Percentiles rank a stretch among this genome's conserved stretches.
These are phyloP conservation scores for Parambassis ranga DNA, from an alignment of 2,797 vertebrate genomes.

Conservation along the genomic window DNA sequence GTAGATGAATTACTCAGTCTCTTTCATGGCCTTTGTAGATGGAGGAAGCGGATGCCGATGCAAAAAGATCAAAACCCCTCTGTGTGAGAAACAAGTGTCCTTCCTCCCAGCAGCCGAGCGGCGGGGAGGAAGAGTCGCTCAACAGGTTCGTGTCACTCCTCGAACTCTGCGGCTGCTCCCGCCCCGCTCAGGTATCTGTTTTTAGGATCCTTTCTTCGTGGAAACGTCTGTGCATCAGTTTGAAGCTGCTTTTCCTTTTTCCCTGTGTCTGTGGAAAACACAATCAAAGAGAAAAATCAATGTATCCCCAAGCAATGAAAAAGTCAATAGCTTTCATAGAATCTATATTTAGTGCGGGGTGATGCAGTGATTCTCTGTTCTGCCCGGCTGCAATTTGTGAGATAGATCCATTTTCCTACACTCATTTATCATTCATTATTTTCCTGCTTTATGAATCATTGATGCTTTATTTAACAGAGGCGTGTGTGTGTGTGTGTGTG, in stretches of 20 bases:
- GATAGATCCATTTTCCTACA: slow-evolving; percentile 22
- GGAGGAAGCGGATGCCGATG: slow-evolving; percentile 86
- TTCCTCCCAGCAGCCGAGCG: slow-evolving; percentile 78
- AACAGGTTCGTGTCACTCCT: slow-evolving; percentile 79
- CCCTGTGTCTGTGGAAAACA: slow-evolving; percentile 63
- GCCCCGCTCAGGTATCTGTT: slow-evolving; percentile 59
- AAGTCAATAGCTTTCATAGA: slow-evolving; percentile 71
- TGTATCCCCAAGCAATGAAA: slow-evolving; percentile 71
- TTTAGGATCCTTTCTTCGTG: slow-evolving; percentile 51
- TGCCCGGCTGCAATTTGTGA: slow-evolving; percentile 27
- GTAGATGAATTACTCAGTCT: slow-evolving; percentile 77
- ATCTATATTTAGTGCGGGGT: slow-evolving; percentile 65
- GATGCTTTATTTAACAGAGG: background rate
- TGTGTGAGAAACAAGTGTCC: slow-evolving; percentile 84
- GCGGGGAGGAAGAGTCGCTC: slow-evolving; percentile 77
- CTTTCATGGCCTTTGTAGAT: slow-evolving; percentile 85
- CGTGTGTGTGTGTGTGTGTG: background rate
- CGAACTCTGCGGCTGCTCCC: slow-evolving; percentile 32
- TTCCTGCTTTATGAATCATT: slow-evolving; percentile 39
- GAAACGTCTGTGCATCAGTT: slow-evolving; percentile 39
- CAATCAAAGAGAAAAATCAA: slow-evolving; percentile 73
- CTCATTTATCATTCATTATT: slow-evolving; percentile 48
- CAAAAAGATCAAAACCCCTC: slow-evolving; percentile 83
- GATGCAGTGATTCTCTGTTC: slow-evolving; percentile 46
- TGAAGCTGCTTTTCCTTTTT: slow-evolving; percentile 56